phyloP scores from a whole-genome alignment of 2,888 invertebrate genomes.

The Calephelis perditalis region DNA sequence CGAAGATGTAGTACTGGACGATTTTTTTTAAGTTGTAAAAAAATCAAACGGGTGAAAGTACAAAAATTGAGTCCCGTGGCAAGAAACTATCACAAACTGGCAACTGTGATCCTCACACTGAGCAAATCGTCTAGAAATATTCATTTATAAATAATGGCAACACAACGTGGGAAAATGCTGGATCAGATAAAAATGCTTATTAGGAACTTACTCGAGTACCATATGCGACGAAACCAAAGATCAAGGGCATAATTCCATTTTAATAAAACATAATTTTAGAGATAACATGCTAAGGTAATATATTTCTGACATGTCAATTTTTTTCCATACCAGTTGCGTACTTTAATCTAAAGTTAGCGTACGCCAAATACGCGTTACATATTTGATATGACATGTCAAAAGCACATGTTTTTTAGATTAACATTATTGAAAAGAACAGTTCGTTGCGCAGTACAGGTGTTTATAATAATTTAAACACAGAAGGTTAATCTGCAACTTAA shows the following conservation, averaged over 20 bases:
- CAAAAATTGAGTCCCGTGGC: slow-evolving; percentile 52
- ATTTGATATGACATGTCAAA: too few relatives aligned
- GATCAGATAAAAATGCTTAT: slow-evolving; percentile 19
- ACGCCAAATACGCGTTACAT: too few relatives aligned
- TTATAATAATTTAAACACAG: slow-evolving; percentile 9
- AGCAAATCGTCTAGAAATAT: slow-evolving; percentile 31
- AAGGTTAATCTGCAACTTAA: slow-evolving; percentile 2
- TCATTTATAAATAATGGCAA: background rate
- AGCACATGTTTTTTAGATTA: background rate
- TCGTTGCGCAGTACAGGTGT: slow-evolving; percentile 20
- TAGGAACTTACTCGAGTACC: slow-evolving; percentile 15
- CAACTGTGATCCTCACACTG: slow-evolving; percentile 33
- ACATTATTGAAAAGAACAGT: slow-evolving; percentile 15
- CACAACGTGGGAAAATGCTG: background rate
- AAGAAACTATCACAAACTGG: slow-evolving; percentile 72
- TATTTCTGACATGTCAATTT: slow-evolving; percentile 21
- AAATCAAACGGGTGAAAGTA: slow-evolving; percentile 40
- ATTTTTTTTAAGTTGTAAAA: slow-evolving; percentile 53
- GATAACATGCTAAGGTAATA: slow-evolving; percentile 9
- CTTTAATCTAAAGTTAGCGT: too few relatives aligned
- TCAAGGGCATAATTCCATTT: background rate
- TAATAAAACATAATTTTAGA: background rate
- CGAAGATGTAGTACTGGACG: slow-evolving; percentile 75
- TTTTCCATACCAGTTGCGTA: too few relatives aligned
- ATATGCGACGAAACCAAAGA: background rate